Percentiles rank a stretch among this genome's conserved stretches.
Conservation (phyloP, 2,888 invertebrate genomes). For the Lepidochrysops patricia region DNA sequence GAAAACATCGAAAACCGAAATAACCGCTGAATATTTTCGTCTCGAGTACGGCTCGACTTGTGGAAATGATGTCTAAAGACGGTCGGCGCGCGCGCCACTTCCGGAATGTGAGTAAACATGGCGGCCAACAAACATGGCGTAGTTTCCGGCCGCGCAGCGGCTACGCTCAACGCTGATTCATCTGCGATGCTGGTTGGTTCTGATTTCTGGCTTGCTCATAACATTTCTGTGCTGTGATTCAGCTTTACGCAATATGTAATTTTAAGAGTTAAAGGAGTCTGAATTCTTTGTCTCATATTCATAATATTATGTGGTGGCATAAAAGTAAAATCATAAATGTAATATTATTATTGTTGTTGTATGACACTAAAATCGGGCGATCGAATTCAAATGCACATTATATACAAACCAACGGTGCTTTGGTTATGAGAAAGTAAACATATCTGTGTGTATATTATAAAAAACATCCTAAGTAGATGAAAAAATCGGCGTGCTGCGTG, state of each 20-base stretch:
- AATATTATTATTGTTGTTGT: no score
- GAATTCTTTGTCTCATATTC: slow-evolving; percentile 45
- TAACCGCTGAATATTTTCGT: slow-evolving; percentile 67
- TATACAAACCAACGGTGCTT: no score
- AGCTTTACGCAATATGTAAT: slow-evolving; percentile 53
- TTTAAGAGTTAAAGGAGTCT: slow-evolving; percentile 14
- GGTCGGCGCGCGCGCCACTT: slow-evolving; percentile 70
- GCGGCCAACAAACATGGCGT: slow-evolving; percentile 67
- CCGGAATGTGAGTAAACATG: slow-evolving; percentile 71
- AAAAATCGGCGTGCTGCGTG: no score
- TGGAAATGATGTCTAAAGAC: slow-evolving; percentile 67
- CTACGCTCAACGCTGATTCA: slow-evolving; percentile 66
- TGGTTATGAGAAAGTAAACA: no score
- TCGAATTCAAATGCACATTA: no score
- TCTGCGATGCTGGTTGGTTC: slow-evolving; percentile 52
- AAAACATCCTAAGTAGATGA: no score
- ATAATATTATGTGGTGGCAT: no score
- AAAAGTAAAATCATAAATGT: no score
- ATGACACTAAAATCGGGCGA: no score
- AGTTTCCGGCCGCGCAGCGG: slow-evolving; percentile 49
- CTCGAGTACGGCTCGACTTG: slow-evolving; percentile 52
- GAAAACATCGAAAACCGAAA: slow-evolving; percentile 65
- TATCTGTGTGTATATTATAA: no score
- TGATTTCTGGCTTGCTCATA: slow-evolving; percentile 64
- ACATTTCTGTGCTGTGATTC: slow-evolving; percentile 70